Percentiles rank a stretch among this genome's conserved stretches.
Conservation (phyloP, 2,888 invertebrate genomes). For the Xanthorhoe designata region DNA sequence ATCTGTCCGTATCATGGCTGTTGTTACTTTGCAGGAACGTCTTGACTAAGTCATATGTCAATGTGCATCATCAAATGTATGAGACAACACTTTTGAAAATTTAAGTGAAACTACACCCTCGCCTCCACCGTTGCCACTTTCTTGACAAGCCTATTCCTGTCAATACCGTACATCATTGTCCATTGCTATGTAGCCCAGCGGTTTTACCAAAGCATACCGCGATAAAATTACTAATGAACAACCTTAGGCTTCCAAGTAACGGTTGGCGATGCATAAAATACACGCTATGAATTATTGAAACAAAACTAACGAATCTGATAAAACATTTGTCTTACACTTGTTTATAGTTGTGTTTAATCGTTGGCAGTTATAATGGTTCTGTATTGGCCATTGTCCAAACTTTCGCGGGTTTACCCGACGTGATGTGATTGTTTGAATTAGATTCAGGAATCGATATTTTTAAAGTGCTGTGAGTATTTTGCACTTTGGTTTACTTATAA, state of each 20-base stretch:
- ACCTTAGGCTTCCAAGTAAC: slow-evolving; percentile 82
- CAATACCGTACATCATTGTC: slow-evolving; percentile 50
- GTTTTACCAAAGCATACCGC: slow-evolving; percentile 83
- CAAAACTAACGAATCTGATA: slow-evolving; percentile 74
- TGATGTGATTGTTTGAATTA: slow-evolving; percentile 48
- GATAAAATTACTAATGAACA: slow-evolving; percentile 82
- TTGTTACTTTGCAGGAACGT: too few relatives aligned
- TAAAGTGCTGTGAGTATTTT: slow-evolving; percentile 9
- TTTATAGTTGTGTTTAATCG: slow-evolving; percentile 70
- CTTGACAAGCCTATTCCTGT: slow-evolving; percentile 12
- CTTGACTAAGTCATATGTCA: too few relatives aligned
- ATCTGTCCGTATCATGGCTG: too few relatives aligned
- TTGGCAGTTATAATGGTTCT: slow-evolving; percentile 56
- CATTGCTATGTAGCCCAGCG: slow-evolving; percentile 78
- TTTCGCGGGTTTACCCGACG: slow-evolving; percentile 53
- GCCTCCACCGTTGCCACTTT: slow-evolving; percentile 5
- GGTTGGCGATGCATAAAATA: slow-evolving; percentile 79
- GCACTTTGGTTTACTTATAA: not conserved
- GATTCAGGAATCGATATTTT: slow-evolving; percentile 23
- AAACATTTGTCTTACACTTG: slow-evolving; percentile 76
- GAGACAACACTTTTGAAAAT: not conserved
- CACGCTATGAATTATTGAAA: slow-evolving; percentile 82
- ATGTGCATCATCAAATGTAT: too few relatives aligned
- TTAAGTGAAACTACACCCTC: not conserved
- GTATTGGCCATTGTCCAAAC: slow-evolving; percentile 52